Conservation (phyloP, 2,888 invertebrate genomes). For the Habroteleia sp. region DNA sequence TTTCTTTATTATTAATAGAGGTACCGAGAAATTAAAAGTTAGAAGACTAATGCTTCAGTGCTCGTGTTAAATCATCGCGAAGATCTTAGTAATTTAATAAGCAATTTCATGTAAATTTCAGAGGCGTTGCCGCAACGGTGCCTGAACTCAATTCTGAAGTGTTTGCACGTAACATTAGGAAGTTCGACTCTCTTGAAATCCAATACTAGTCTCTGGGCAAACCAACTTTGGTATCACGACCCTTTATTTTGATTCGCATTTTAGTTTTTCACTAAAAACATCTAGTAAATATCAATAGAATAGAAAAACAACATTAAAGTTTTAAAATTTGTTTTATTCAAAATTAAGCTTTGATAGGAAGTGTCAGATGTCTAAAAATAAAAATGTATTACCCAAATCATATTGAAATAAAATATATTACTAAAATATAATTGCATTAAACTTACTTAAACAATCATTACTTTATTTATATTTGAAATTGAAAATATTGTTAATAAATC, state of each 20-base stretch:
- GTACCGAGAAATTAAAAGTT: constrained; percentile 73
- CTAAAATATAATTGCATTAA: too few species aligned
- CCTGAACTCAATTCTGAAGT: constrained; percentile 64
- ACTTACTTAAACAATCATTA: too few species aligned
- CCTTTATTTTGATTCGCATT: constrained; percentile 44
- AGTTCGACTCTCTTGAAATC: constrained; percentile 64
- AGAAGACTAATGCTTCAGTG: constrained; percentile 76
- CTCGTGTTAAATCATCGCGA: constrained; percentile 77
- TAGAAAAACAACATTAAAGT: too few species aligned
- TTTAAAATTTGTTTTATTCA: too few species aligned
- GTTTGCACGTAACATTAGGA: constrained; percentile 65
- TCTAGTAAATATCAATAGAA: constrained; percentile 9
- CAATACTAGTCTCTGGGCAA: constrained; percentile 54
- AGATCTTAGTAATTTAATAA: constrained; percentile 79
- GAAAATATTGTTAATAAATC: too few species aligned
- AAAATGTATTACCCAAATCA: too few species aligned
- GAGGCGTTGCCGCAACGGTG: constrained; percentile 70
- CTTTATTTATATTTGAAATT: too few species aligned
- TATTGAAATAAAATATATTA: too few species aligned
- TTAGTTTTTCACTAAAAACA: constrained; percentile 13
- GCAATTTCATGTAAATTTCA: constrained; percentile 79
- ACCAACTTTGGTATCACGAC: constrained; percentile 45
- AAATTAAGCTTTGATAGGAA: too few species aligned
- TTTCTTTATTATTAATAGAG: constrained; percentile 69
- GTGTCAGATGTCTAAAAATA: too few species aligned